A percentile compares a stretch with the other conserved stretches of the same genome.
phyloP scores from a whole-genome alignment of 1,140 invertebrate species.

The Hypothenemus hampei region DNA sequence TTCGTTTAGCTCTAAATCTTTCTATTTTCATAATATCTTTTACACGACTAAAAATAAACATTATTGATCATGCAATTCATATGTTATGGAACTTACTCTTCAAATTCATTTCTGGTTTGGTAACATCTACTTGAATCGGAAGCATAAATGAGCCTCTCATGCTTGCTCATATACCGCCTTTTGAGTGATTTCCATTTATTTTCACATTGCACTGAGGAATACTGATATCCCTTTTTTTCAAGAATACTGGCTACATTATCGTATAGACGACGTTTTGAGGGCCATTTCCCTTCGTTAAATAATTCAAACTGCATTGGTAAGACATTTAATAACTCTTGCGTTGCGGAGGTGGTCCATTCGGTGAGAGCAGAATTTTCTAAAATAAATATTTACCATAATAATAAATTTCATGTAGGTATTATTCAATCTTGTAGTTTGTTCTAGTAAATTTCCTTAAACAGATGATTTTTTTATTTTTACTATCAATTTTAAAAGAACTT shows the following conservation, averaged over 20 bases:
- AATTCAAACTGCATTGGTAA: background rate
- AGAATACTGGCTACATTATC: background rate
- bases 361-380: background rate
- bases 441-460: too few relatives aligned
- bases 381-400: too few relatives aligned
- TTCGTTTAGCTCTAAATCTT: background rate
- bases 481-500: too few relatives aligned
- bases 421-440: too few relatives aligned
- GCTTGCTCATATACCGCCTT: constrained; percentile 4
- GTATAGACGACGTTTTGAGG: constrained; percentile 2
- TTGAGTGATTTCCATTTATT: constrained; percentile 19
- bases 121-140: background rate
- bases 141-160: too few relatives aligned
- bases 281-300: constrained; percentile 5
- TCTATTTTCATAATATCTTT: background rate
- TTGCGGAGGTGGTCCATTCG: constrained; percentile 8
- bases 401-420: too few relatives aligned
- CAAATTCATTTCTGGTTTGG: background rate
- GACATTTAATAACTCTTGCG: background rate
- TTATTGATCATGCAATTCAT: background rate
- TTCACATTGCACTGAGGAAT: constrained; percentile 13
- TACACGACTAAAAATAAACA: constrained; percentile 5
- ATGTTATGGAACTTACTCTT: constrained; percentile 8
- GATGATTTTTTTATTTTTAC: too few relatives aligned
- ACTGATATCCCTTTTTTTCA: background rate